Conservation (phyloP, 2,797 vertebrate genomes). For the Sternotherus odoratus region DNA sequence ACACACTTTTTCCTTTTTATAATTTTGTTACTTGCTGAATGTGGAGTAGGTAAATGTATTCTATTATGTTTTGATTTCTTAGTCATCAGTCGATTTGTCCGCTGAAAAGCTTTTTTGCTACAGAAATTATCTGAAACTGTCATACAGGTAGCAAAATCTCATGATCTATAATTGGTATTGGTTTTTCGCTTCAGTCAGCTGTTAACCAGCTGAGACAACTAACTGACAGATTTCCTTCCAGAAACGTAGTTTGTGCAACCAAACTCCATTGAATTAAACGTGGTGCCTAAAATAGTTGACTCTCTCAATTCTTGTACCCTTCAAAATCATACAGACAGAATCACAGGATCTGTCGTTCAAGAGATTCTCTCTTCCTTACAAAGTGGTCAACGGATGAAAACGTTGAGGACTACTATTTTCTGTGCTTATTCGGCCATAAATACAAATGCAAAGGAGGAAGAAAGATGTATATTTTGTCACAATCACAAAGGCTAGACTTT, state of each 20-base stretch:
- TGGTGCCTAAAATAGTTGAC: neutral
- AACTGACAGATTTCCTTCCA: neutral
- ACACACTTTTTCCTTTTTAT: neutral
- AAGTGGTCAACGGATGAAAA: neutral
- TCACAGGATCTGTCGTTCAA: neutral
- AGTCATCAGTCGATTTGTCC: neutral
- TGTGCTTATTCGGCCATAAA: neutral
- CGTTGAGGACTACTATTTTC: neutral
- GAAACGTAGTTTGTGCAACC: neutral
- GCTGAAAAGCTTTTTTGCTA: conserved; percentile 22
- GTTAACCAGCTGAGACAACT: neutral
- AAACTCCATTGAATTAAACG: neutral
- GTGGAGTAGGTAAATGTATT: neutral
- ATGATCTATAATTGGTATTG: neutral
- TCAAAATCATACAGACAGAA: neutral
- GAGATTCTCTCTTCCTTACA: neutral
- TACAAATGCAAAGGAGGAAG: neutral
- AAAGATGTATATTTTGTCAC: neutral
- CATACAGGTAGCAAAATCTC: conserved; percentile 3
- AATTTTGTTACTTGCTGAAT: neutral
- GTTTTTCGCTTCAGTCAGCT: neutral
- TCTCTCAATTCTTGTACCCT: neutral
- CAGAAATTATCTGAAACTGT: neutral
- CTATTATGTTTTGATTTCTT: neutral
- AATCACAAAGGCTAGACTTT: neutral